Conservation (phyloP, 2,888 invertebrate genomes). For the Drosophila kanekoi region DNA sequence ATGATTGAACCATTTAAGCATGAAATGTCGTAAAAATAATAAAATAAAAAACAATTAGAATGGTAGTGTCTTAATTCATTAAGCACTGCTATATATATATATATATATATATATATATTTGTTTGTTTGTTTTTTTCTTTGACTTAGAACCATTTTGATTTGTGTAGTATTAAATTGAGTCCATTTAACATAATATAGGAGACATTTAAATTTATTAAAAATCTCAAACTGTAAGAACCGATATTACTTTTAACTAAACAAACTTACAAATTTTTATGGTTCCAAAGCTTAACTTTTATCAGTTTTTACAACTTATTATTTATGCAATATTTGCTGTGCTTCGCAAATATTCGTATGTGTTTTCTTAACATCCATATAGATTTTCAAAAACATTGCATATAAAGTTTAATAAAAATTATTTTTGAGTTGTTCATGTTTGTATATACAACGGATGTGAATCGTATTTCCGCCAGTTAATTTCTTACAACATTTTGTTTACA, state of each 20-base stretch:
- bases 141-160: constrained; percentile 56
- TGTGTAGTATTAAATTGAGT: background rate
- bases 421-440: constrained; percentile 34
- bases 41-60: constrained; percentile 28
- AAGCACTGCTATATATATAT: constrained; percentile 47
- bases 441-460: constrained; percentile 33
- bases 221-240: background rate
- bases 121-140: constrained; percentile 49
- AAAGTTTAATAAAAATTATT: constrained; percentile 39
- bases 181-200: background rate
- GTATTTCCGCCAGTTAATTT: constrained; percentile 18
- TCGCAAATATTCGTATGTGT: constrained; percentile 6
- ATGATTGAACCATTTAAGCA: constrained; percentile 66
- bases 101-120: constrained; percentile 72
- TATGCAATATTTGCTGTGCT: background rate
- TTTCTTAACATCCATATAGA: constrained; percentile 26
- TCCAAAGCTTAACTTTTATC: background rate
- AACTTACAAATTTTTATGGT: background rate
- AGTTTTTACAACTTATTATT: constrained; percentile 11
- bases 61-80: constrained; percentile 6
- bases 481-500: constrained; percentile 32
- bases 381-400: constrained; percentile 51
- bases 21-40: constrained; percentile 56
- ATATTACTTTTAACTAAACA: background rate
- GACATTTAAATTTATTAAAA: background rate